Evolutionary conservation across 2,888 invertebrate genomes (phyloP), one percentile per base, ranked within the genome.

Genomic region (Volucella inflata): DNA sequence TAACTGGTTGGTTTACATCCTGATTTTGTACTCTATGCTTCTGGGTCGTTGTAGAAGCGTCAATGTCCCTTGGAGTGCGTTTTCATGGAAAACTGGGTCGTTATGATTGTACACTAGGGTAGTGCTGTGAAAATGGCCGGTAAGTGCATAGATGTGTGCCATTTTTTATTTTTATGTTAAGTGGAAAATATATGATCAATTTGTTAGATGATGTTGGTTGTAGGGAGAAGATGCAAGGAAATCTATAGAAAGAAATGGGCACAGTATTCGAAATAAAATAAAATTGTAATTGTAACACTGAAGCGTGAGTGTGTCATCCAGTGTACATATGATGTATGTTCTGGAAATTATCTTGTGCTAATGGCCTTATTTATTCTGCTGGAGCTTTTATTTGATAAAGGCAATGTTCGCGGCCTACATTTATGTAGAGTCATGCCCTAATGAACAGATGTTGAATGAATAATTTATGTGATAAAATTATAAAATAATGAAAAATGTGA

Each of bases 31-130:
- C 76, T 84, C 80, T 79, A n/a, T 64, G 72, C 59, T 84, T 80
- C 75, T 84, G 70, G 84, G 84, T 80, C 75, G 65, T 6, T 30
- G 30, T 30, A 30, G 30, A 2, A 21, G 53, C 80, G 84, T 75
- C 84, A 84, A 84, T 84, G 84, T 84, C 84, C 84, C 71, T 67
- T 84, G 48, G 71, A 84, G 84, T 70, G 79, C 68, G 83, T 79
- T 64, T 64, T 40, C 12, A 10, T 50, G 50, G n/a, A 10, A 36
- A 82, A 79, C 75, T 84, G 53, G 83, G 83, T 70, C 70, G 74
- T 14, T 60, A 50, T 50, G 50, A 72, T 72, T 83, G 60, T 60
- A 17, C 44, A 10, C 30, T 12, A 67, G 60, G 60, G 48, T 16
- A 70, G 44, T 30, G 21, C 30, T 30, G 0, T 36, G 38, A 46